These are phyloP conservation scores for Phania funesta DNA, from an alignment of 2,888 invertebrate species.

Conservation along the genomic window DNA sequence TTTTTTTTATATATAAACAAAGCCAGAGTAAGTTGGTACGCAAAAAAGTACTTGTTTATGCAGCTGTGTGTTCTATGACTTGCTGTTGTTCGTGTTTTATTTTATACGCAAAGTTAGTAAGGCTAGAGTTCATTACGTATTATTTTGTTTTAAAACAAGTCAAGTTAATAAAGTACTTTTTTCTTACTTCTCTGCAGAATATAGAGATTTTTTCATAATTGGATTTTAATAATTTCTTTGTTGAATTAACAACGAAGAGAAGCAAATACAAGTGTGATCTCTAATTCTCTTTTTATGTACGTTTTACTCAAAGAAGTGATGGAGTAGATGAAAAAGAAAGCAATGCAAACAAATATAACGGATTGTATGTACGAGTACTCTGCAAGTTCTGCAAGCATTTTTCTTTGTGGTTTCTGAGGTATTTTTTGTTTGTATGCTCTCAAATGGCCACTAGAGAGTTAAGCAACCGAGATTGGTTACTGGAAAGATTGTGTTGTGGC, in stretches of 20 bases:
- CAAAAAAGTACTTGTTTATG: conserved; percentile 22
- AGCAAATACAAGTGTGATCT: neutral
- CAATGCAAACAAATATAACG: neutral
- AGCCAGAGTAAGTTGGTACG: neutral
- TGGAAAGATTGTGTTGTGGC: neutral
- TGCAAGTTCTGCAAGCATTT: too few species aligned
- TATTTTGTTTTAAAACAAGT: conserved; percentile 30
- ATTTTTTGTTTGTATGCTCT: neutral
- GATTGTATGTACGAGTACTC: too few species aligned
- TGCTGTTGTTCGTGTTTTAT: neutral
- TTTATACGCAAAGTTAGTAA: neutral
- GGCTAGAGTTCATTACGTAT: conserved; percentile 45
- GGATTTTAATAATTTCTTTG: conserved; percentile 51
- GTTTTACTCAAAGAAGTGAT: neutral
- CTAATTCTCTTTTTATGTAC: neutral
- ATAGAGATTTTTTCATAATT: conserved; percentile 22
- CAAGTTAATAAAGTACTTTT: conserved; percentile 18
- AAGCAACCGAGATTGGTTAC: neutral
- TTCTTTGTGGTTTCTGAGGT: too few species aligned
- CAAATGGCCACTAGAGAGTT: neutral
- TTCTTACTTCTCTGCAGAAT: neutral
- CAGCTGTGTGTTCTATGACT: neutral
- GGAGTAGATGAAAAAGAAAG: neutral
- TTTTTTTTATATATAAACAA: neutral
- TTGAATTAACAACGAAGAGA: conserved; percentile 4